Conservation (phyloP, 2,888 invertebrate species). For the Entomobrya proxima region DNA sequence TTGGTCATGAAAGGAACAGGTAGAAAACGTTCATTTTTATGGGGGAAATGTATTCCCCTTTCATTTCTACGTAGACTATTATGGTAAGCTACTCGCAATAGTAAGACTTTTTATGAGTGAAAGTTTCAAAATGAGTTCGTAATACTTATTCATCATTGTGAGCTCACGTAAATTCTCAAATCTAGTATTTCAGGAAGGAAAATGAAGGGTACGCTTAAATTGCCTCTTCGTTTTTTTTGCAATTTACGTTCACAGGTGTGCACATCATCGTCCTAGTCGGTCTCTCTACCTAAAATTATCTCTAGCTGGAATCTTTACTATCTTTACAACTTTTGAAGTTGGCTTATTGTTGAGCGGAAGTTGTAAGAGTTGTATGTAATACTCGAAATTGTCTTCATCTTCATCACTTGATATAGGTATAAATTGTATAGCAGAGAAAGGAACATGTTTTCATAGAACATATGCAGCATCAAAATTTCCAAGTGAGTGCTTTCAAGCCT, state of each 20-base stretch:
- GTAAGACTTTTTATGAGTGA: not conserved
- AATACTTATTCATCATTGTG: constrained; percentile 8
- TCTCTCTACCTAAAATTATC: not conserved
- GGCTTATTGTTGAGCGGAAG: not conserved
- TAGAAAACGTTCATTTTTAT: not conserved
- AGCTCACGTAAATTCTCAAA: not conserved
- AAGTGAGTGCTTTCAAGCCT: not conserved
- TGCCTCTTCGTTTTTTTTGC: not conserved
- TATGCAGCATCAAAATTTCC: too few species aligned
- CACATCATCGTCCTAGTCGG: not conserved
- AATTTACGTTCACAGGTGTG: constrained; percentile 19
- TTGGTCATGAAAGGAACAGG: not conserved
- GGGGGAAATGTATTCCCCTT: too few species aligned
- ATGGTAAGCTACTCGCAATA: not conserved
- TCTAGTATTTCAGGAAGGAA: too few species aligned
- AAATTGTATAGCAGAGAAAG: too few species aligned
- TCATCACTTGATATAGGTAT: too few species aligned
- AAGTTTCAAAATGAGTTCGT: constrained; percentile 7
- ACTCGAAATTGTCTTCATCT: too few species aligned
- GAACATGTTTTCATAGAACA: too few species aligned
- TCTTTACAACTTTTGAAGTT: not conserved
- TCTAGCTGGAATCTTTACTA: not conserved
- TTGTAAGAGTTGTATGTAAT: too few species aligned
- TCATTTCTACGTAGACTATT: too few species aligned
- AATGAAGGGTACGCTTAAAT: not conserved